phyloP scores from a whole-genome alignment of 2,113 vertebrate species.

The Passer montanus region DNA sequence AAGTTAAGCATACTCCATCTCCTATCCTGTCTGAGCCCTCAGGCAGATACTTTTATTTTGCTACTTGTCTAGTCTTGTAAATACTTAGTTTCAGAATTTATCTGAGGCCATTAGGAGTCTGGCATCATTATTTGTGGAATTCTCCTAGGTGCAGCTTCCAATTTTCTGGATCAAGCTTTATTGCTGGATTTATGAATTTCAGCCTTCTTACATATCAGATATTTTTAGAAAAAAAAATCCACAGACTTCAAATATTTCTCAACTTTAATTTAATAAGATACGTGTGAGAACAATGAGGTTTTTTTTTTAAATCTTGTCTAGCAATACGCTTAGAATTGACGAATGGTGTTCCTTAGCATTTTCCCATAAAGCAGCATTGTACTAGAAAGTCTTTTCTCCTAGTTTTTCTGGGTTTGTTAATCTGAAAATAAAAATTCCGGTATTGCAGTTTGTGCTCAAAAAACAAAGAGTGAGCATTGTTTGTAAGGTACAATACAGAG shows the following conservation, averaged over 20 bases:
- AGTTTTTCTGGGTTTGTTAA: background rate
- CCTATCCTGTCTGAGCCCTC: conserved; percentile 5
- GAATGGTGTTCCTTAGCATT: background rate
- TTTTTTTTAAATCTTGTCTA: background rate
- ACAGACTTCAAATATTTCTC: background rate
- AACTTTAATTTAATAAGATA: background rate
- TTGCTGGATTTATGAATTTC: background rate
- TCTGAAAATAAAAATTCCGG: background rate
- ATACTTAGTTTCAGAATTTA: background rate
- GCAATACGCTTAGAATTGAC: background rate
- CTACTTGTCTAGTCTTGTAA: conserved; percentile 4
- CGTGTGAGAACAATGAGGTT: background rate
- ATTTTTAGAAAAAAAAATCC: accelerated
- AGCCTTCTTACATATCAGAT: accelerated
- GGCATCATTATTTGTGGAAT: background rate
- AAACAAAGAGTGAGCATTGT: conserved; percentile 25
- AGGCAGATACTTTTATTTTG: conserved; percentile 28
- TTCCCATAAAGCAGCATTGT: background rate
- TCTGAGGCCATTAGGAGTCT: background rate
- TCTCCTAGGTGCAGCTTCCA: background rate
- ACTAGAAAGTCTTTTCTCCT: background rate
- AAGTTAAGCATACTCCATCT: background rate
- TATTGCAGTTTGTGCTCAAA: background rate
- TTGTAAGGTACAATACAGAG: conserved; percentile 56
- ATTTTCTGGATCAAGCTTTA: background rate